Base-by-base conservation (phyloP, 2,113 vertebrate genomes). In the Cisticola juncidis region DNA sequence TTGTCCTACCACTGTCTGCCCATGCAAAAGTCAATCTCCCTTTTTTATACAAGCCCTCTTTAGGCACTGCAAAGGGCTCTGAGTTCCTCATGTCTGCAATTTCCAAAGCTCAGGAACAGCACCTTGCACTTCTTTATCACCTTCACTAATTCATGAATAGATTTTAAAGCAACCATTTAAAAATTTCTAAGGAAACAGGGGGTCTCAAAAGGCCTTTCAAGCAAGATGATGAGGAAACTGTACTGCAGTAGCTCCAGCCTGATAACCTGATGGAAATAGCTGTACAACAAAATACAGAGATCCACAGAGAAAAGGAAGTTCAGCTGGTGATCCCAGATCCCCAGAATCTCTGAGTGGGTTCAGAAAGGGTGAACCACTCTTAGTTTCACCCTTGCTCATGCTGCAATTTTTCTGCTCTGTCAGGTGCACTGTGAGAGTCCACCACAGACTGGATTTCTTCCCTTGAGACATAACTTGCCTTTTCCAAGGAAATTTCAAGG, bases 21-120 rank as follows among this genome's bases (percentile, higher is more conserved):
- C 29, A 21, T 9, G 20, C 25, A 50, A 42, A 66, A 42, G 51
- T 11, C 35, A 3, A 42, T 31, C 16, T 31, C 42, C 11, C 5
- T n/a, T 13, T 70, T 47, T 54, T 1, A 47, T 3, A 6, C 3
- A n/a, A 61, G 2, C 3, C 29, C 15, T 14, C 20, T n/a, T 24
- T 28, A 53, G n/a, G 40, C 24, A n/a, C 56, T 29, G 72, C 15
- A 45, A 70, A 23, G 38, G 5, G 15, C 73, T 53, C 51, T 42
- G 16, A 58, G 16, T 2, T 57, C 5, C 44, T 57, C 35, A 11
- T 7, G 13, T 21, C 44, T 50, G 13, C 35, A 35, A 17, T 9
- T 66, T 12, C 35, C 61, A 66, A 40, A 20, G 31, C 31, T 28
- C 42, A 25, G 31, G 5, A 25, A 6, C 33, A 44, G 15, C 77